Percentiles rank a stretch among this genome's conserved stretches.
phyloP scores from a whole-genome alignment of 1,140 invertebrate genomes.

The Thalassaphorura encarpata region DNA sequence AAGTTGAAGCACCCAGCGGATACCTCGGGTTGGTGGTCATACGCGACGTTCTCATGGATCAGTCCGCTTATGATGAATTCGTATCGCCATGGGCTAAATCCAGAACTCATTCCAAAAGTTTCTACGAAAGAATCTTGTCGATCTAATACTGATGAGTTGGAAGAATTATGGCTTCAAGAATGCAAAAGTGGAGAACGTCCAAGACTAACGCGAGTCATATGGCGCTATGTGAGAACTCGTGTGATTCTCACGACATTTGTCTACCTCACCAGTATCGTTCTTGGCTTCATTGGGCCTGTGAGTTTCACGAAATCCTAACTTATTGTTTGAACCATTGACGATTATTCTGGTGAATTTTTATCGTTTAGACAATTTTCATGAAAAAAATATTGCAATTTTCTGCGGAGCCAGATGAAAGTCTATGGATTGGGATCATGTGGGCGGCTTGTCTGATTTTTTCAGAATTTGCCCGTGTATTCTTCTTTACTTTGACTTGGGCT shows the following conservation, averaged over 20 bases:
- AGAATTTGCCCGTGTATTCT: slow-evolving; percentile 47
- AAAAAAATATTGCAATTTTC: slow-evolving; percentile 45
- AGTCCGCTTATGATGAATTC: slow-evolving; percentile 46
- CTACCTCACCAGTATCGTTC: slow-evolving; percentile 43
- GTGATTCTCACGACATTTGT: slow-evolving; percentile 44
- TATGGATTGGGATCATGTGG: slow-evolving; percentile 43
- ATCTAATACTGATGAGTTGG: slow-evolving; percentile 37
- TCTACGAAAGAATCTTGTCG: slow-evolving; percentile 45
- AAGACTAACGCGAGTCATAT: slow-evolving; percentile 39
- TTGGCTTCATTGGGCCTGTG: slow-evolving; percentile 54
- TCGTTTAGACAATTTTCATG: slow-evolving; percentile 47
- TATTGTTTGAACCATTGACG: slow-evolving; percentile 34
- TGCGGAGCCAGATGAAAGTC: slow-evolving; percentile 37
- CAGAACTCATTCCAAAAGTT: slow-evolving; percentile 40
- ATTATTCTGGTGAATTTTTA: too few relatives aligned
- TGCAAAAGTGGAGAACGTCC: slow-evolving; percentile 2
- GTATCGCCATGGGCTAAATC: slow-evolving; percentile 41
- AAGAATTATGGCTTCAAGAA: slow-evolving; percentile 34
- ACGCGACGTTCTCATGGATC: slow-evolving; percentile 50
- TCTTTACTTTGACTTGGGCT: slow-evolving; percentile 51
- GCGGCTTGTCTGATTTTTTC: slow-evolving; percentile 43
- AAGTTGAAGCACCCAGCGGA: slow-evolving; percentile 41
- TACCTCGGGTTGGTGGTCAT: slow-evolving; percentile 44
- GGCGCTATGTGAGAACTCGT: slow-evolving; percentile 48
- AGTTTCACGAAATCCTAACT: too few relatives aligned